phyloP scores from a whole-genome alignment of 2,113 vertebrate genomes.

The Rana temporaria region DNA sequence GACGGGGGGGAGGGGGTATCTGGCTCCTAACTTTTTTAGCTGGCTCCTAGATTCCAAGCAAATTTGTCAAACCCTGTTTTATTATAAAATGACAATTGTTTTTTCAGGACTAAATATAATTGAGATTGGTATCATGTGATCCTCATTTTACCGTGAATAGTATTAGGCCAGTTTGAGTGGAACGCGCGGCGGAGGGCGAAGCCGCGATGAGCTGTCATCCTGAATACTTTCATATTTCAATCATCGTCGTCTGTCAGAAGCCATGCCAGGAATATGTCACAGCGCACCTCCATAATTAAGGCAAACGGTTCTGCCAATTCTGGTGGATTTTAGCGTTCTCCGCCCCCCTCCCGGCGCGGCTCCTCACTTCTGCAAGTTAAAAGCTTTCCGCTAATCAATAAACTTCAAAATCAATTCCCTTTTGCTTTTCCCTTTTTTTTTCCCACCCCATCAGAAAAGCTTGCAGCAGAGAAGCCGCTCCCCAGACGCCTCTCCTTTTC shows the following conservation, averaged over 20 bases:
- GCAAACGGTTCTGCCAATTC: constrained; percentile 11
- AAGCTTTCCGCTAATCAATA: constrained; percentile 48
- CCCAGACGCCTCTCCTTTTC: not conserved
- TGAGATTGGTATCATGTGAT: no score
- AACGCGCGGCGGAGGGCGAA: no score
- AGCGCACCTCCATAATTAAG: constrained; percentile 31
- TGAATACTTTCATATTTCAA: not conserved
- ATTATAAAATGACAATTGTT: no score
- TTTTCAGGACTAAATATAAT: no score
- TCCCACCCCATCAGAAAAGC: constrained; percentile 37
- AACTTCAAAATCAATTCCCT: constrained; percentile 28
- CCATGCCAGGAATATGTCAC: not conserved
- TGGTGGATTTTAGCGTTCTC: not conserved
- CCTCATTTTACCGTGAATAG: no score
- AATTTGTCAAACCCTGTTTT: no score
- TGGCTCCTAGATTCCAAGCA: no score
- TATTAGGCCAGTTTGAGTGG: no score
- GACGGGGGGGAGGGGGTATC: no score
- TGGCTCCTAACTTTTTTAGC: no score
- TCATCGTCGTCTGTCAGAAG: not conserved
- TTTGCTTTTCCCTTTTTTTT: constrained; percentile 2
- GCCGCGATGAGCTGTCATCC: not conserved
- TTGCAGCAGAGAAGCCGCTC: constrained; percentile 3
- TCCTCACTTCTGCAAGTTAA: constrained; percentile 1
- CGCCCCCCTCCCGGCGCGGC: not conserved